Percentiles rank a stretch among this genome's conserved stretches.
Evolutionary conservation across 2,797 vertebrate genomes (phyloP).

Genomic region (Gymnothorax javanicus): DNA sequence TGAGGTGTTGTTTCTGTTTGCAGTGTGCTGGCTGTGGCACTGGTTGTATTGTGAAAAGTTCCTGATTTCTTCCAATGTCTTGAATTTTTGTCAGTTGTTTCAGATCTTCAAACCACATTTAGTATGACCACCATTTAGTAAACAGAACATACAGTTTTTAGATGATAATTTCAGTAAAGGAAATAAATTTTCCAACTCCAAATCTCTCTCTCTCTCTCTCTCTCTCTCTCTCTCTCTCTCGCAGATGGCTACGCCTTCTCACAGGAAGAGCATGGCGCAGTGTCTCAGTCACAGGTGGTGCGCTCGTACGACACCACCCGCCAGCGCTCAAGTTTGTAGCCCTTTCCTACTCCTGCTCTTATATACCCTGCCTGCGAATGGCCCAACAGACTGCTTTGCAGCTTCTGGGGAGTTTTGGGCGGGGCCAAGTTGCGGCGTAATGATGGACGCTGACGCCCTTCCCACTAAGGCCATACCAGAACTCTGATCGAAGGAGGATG

Average conservation of each 20-base stretch:
- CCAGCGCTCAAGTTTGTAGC: conserved; percentile 83
- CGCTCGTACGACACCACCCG: conserved; percentile 96
- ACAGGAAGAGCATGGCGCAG: conserved; percentile 96
- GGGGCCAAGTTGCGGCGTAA: conserved; percentile 52
- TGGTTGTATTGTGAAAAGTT: neutral
- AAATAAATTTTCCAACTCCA: no score
- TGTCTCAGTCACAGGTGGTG: conserved; percentile 93
- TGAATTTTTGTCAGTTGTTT: no score
- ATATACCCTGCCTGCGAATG: neutral
- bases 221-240: conserved; percentile 59
- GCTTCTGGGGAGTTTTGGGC: conserved; percentile 31
- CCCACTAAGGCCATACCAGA: conserved; percentile 73
- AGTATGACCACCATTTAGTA: no score
- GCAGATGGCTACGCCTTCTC: conserved; percentile 98
- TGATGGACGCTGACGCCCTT: conserved; percentile 57
- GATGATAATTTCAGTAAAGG: no score
- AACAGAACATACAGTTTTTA: no score
- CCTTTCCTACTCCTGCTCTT: conserved; percentile 41
- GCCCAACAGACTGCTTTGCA: conserved; percentile 14
- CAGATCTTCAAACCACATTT: no score
- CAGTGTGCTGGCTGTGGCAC: neutral
- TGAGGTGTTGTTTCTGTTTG: no score
- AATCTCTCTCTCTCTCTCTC: neutral
- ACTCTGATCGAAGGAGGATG: conserved; percentile 52
- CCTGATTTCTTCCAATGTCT: no score